Conservation (phyloP, 2,113 vertebrate genomes). For the Aspidoscelis tigris region DNA sequence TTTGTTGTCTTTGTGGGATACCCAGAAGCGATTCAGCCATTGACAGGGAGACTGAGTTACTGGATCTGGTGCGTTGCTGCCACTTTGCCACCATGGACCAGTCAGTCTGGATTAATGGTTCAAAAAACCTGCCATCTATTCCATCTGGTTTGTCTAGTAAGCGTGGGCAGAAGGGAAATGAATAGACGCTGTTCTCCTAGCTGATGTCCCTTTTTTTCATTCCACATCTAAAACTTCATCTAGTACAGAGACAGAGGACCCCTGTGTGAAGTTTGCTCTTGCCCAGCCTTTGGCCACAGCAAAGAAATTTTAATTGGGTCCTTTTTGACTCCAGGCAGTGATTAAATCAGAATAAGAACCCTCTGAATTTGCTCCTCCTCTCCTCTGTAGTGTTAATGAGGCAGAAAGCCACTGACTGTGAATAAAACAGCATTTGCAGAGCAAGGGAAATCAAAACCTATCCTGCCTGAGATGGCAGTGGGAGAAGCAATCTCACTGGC, state of each 20-base stretch:
- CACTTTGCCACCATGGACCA: no score
- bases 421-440: background rate
- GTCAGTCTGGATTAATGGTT: no score
- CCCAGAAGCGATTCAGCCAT: no score
- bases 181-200: no score
- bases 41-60: no score
- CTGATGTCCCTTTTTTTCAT: no score
- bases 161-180: no score
- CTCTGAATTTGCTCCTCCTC: background rate
- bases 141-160: no score
- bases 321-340: background rate
- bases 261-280: background rate
- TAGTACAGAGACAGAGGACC: background rate
- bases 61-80: no score
- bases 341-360: background rate
- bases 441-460: background rate
- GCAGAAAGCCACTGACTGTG: conserved; percentile 2
- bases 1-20: no score
- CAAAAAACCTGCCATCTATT: no score
- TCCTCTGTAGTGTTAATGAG: background rate
- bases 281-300: background rate
- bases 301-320: background rate
- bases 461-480: background rate
- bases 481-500: background rate
- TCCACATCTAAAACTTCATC: background rate